phyloP scores from a whole-genome alignment of 2,797 vertebrate species.

The Malacoctenus gilli region DNA sequence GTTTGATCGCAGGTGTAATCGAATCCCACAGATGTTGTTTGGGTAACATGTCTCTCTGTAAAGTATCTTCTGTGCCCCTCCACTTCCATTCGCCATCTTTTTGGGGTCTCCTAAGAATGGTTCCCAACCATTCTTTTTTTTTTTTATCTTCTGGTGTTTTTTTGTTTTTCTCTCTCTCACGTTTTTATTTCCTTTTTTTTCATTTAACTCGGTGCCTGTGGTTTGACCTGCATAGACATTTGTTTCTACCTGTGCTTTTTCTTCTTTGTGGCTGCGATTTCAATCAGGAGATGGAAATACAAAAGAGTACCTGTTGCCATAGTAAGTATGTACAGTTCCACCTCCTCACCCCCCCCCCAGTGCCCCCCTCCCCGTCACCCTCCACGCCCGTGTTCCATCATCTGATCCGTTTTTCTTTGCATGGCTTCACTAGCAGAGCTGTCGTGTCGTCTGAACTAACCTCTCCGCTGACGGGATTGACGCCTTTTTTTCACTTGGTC shows the following conservation, averaged over 20 bases:
- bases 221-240: slow-evolving; percentile 95
- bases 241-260: slow-evolving; percentile 99
- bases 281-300: slow-evolving; percentile 98
- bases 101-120: slow-evolving; percentile 87
- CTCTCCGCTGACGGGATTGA: slow-evolving; percentile 38
- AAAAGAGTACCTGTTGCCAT: slow-evolving; percentile 99
- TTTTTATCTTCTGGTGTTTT: slow-evolving; percentile 46
- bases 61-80: slow-evolving; percentile 80
- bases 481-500: slow-evolving; percentile 20
- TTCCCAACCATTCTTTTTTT: slow-evolving; percentile 81
- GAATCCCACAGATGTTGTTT: slow-evolving; percentile 72
- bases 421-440: slow-evolving; percentile 77
- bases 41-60: slow-evolving; percentile 79
- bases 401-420: slow-evolving; percentile 65
- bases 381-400: slow-evolving; percentile 66
- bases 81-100: slow-evolving; percentile 85
- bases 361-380: slow-evolving; percentile 57
- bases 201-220: slow-evolving; percentile 90
- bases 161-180: slow-evolving; percentile 32
- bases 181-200: slow-evolving; percentile 47
- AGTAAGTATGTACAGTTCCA: slow-evolving; percentile 95
- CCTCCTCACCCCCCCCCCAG: slow-evolving; percentile 57
- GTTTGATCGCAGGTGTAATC: slow-evolving; percentile 83
- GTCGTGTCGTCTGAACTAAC: slow-evolving; percentile 71
- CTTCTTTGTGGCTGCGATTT: slow-evolving; percentile 96